These are phyloP conservation scores for Loripinus fragilis DNA, from an alignment of 2,888 invertebrate species.

Conservation along the genomic window DNA sequence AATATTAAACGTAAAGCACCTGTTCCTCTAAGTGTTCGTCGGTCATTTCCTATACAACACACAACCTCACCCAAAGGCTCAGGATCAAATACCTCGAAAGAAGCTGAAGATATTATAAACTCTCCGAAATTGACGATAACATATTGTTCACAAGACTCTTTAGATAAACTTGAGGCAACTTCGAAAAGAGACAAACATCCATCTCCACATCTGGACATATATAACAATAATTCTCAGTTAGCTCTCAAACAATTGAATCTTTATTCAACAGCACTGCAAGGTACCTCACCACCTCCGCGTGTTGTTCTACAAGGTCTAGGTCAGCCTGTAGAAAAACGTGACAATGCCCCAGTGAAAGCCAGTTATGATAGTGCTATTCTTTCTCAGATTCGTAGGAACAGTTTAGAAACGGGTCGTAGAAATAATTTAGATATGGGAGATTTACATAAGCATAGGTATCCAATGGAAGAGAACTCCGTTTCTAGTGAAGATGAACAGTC, in stretches of 20 bases:
- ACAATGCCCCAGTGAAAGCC: constrained; percentile 64
- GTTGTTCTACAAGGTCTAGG: constrained; percentile 68
- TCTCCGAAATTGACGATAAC: constrained; percentile 61
- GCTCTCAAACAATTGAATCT: constrained; percentile 65
- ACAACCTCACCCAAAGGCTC: constrained; percentile 55
- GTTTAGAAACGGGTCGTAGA: constrained; percentile 32
- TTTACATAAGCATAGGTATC: constrained; percentile 34
- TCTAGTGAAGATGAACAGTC: constrained; percentile 51
- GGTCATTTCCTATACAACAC: constrained; percentile 61
- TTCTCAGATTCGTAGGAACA: constrained; percentile 56
- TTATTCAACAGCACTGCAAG: constrained; percentile 58
- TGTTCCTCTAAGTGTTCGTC: constrained; percentile 51
- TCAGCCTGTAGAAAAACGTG: constrained; percentile 42
- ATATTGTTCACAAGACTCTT: constrained; percentile 52
- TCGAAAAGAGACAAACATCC: constrained; percentile 13
- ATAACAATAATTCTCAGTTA: constrained; percentile 53
- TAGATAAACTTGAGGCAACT: constrained; percentile 32
- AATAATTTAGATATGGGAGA: constrained; percentile 34
- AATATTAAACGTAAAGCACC: constrained; percentile 54
- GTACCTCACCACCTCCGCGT: constrained; percentile 74
- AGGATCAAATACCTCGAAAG: constrained; percentile 63
- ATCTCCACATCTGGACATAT: constrained; percentile 40
- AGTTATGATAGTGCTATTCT: constrained; percentile 67
- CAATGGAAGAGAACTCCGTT: constrained; percentile 54
- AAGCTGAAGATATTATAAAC: constrained; percentile 65